Percentiles rank a stretch among this genome's conserved stretches.
Evolutionary conservation across 2,113 vertebrate species (phyloP).

Genomic region (Erinaceus europaeus): DNA sequence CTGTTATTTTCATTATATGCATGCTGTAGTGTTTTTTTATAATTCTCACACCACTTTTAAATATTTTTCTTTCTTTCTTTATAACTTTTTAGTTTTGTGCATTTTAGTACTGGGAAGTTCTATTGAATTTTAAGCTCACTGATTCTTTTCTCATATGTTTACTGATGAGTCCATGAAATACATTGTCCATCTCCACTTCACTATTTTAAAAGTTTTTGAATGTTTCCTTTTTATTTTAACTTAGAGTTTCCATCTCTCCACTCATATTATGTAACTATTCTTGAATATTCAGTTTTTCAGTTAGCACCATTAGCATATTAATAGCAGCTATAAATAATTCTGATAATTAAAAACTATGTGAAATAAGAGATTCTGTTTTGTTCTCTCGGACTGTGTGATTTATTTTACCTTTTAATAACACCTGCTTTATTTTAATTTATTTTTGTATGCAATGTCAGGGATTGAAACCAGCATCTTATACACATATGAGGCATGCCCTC

Average conservation of each 20-base stretch:
- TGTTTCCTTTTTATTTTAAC: background rate
- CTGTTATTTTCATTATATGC: background rate
- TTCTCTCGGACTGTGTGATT: background rate
- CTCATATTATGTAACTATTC: background rate
- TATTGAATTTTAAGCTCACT: background rate
- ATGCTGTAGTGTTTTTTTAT: background rate
- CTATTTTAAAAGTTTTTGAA: background rate
- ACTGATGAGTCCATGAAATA: background rate
- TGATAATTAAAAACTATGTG: background rate
- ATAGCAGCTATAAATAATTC: background rate
- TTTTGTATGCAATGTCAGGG: too few relatives aligned
- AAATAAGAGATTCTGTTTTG: background rate
- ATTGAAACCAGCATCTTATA: too few relatives aligned
- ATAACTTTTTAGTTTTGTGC: background rate
- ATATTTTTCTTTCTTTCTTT: background rate
- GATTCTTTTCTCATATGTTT: background rate
- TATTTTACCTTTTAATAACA: background rate
- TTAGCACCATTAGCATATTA: background rate
- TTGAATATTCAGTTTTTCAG: background rate
- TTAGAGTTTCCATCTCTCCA: background rate
- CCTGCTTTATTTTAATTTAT: too few relatives aligned
- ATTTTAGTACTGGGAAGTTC: background rate
- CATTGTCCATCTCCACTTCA: background rate
- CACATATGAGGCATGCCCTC: too few relatives aligned
- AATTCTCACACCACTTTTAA: background rate